phyloP scores from a whole-genome alignment of 2,797 vertebrate genomes.

The Argyrosomus regius region DNA sequence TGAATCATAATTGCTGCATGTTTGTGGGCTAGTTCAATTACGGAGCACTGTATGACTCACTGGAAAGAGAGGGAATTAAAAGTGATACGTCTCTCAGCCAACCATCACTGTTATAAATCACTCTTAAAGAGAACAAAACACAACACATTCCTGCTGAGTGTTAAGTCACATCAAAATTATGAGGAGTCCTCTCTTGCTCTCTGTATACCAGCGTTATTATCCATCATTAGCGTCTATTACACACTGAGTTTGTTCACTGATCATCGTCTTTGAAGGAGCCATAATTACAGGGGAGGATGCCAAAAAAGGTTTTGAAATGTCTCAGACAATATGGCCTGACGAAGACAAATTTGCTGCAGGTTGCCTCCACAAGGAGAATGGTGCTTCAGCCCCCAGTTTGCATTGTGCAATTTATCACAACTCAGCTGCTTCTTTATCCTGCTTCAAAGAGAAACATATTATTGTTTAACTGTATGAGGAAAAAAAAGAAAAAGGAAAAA shows the following conservation, averaged over 20 bases:
- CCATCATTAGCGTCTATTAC: constrained; percentile 75
- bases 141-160: constrained; percentile 44
- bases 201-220: constrained; percentile 70
- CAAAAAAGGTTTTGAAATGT: constrained; percentile 68
- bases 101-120: constrained; percentile 45
- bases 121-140: constrained; percentile 49
- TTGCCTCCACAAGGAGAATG: constrained; percentile 47
- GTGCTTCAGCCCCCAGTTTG: constrained; percentile 17
- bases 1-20: constrained; percentile 21
- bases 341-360: constrained; percentile 75
- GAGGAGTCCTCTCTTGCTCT: constrained; percentile 43
- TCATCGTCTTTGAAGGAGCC: constrained; percentile 72
- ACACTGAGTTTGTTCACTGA: constrained; percentile 69
- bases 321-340: constrained; percentile 72
- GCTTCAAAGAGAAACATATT: constrained; percentile 15
- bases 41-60: constrained; percentile 35
- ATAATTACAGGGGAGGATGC: constrained; percentile 75
- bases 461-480: not conserved
- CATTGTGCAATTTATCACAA: constrained; percentile 14
- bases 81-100: constrained; percentile 32
- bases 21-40: constrained; percentile 32
- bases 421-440: constrained; percentile 11
- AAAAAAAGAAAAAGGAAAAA: not conserved
- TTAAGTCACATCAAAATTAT: constrained; percentile 54
- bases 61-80: constrained; percentile 27